Evolutionary conservation across 2,113 vertebrate genomes (phyloP).

Genomic region (Cyphomyrus discorhynchus): DNA sequence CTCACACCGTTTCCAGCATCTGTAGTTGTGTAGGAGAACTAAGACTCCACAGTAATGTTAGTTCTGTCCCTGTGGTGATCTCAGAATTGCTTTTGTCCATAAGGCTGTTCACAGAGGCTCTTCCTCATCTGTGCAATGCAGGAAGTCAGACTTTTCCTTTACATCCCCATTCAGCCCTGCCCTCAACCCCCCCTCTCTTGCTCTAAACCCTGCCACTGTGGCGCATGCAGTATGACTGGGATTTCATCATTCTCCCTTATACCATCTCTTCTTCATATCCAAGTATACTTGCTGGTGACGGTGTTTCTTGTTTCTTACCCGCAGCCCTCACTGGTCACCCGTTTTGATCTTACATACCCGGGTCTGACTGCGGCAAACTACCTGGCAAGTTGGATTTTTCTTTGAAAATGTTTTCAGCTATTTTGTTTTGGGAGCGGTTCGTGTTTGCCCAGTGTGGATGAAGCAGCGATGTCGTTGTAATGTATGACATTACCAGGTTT

Average conservation of each 20-base stretch:
- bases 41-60: not conserved
- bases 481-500: conserved; percentile 15
- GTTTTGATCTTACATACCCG: conserved; percentile 66
- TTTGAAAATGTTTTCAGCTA: conserved; percentile 35
- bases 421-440: not conserved
- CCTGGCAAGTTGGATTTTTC: conserved; percentile 63
- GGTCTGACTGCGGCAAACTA: conserved; percentile 64
- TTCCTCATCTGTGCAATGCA: conserved; percentile 29
- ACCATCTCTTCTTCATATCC: conserved; percentile 19
- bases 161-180: conserved; percentile 29
- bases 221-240: conserved; percentile 36
- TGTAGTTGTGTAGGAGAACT: not conserved
- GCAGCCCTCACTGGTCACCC: conserved; percentile 67
- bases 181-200: not conserved
- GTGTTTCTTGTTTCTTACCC: conserved; percentile 56
- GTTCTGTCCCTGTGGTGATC: not conserved
- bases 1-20: not conserved
- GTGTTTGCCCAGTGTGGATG: not conserved
- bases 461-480: not conserved
- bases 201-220: conserved; percentile 21
- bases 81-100: not conserved
- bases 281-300: conserved; percentile 41
- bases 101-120: conserved; percentile 20
- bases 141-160: conserved; percentile 22
- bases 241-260: conserved; percentile 22